A percentile compares a stretch with the other conserved stretches of the same genome.
phyloP scores from a whole-genome alignment of 1,140 invertebrate species.

The Diploscapter pachys region DNA sequence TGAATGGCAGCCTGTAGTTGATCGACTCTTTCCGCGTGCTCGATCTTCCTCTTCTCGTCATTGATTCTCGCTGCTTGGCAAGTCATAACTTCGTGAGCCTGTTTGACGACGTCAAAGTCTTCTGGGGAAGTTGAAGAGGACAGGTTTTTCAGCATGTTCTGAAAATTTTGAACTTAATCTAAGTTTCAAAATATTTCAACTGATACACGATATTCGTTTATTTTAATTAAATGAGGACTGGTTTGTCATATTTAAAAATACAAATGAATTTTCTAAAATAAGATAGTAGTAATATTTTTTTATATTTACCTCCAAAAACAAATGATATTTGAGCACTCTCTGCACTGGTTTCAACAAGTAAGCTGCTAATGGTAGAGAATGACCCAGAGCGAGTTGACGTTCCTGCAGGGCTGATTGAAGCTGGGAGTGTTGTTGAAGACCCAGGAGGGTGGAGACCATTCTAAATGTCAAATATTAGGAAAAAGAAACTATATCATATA shows the following conservation, averaged over 20 bases:
- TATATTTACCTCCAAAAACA: slow-evolving; percentile 76
- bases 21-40: slow-evolving; percentile 82
- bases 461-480: neutral
- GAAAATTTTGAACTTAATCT: slow-evolving; percentile 46
- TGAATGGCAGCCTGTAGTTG: slow-evolving; percentile 85
- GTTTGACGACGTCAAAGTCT: slow-evolving; percentile 71
- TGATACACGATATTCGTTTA: too few relatives aligned
- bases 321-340: slow-evolving; percentile 89
- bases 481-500: too few relatives aligned
- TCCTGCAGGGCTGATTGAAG: slow-evolving; percentile 60
- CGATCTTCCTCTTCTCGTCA: slow-evolving; percentile 85
- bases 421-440: slow-evolving; percentile 20
- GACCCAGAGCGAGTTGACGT: slow-evolving; percentile 73
- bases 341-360: slow-evolving; percentile 92
- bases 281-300: neutral
- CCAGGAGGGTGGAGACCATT: slow-evolving; percentile 20
- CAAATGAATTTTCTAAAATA: neutral
- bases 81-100: slow-evolving; percentile 81
- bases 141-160: slow-evolving; percentile 81
- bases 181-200: slow-evolving; percentile 15
- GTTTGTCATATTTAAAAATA: too few relatives aligned
- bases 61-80: slow-evolving; percentile 86
- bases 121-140: slow-evolving; percentile 64
- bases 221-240: too few relatives aligned
- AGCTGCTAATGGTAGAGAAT: slow-evolving; percentile 85